Conservation (phyloP, 1,140 invertebrate genomes). For the Andricus grossulariae region DNA sequence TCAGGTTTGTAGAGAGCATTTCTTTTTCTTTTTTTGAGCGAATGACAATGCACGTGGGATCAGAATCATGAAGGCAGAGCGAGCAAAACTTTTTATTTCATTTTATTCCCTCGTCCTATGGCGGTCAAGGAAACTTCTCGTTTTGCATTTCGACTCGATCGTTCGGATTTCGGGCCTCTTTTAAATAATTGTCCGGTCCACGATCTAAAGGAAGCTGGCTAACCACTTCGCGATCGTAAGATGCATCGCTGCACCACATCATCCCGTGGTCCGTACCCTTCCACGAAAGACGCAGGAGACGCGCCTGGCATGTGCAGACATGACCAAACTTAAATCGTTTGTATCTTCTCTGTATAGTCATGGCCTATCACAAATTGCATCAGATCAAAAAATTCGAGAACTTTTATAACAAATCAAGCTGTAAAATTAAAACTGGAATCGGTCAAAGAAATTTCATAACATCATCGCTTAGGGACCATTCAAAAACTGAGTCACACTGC, state of each 20-base stretch:
- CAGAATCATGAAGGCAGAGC: not conserved
- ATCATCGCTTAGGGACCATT: too few species aligned
- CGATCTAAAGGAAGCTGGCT: not conserved
- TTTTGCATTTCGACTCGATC: constrained; percentile 1
- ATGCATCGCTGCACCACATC: constrained; percentile 8
- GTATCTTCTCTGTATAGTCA: not conserved
- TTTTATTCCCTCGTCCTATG: not conserved
- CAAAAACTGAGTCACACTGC: too few species aligned
- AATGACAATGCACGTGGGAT: not conserved
- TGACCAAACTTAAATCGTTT: not conserved
- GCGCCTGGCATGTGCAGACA: not conserved
- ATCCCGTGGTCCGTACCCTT: not conserved
- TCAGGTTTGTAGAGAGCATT: not conserved
- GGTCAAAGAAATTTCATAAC: too few species aligned
- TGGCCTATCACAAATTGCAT: not conserved
- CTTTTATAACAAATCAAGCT: too few species aligned
- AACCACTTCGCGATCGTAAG: not conserved
- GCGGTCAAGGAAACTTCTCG: not conserved
- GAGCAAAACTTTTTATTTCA: not conserved
- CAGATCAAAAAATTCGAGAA: too few species aligned
- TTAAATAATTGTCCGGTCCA: constrained; percentile 1
- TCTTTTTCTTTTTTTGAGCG: not conserved
- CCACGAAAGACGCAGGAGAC: not conserved
- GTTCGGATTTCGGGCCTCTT: constrained; percentile 1
- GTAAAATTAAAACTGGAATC: too few species aligned